These are phyloP conservation scores for Rhinolophus sinicus DNA, from an alignment of 2,113 vertebrate genomes.

Conservation along the genomic window DNA sequence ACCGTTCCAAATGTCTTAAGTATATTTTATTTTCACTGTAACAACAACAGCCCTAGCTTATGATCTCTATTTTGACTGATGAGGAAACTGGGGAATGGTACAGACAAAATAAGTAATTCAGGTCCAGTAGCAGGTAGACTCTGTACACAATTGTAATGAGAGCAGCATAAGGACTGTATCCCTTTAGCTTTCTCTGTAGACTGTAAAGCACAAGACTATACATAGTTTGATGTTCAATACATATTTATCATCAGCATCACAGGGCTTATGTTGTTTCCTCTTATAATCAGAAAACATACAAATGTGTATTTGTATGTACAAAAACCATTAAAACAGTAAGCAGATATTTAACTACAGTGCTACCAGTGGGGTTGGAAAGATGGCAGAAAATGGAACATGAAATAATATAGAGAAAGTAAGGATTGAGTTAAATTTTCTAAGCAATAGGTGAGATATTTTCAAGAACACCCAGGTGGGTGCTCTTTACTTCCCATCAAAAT, in stretches of 20 bases:
- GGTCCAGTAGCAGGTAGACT: not conserved
- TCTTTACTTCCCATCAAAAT: not conserved
- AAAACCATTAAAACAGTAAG: not conserved
- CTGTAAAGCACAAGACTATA: not conserved
- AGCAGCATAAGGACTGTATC: not conserved
- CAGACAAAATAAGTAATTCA: not conserved
- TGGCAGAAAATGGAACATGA: not conserved
- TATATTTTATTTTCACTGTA: not conserved
- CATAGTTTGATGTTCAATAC: not conserved
- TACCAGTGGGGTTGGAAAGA: not conserved
- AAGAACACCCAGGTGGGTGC: not conserved
- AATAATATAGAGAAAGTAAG: not conserved
- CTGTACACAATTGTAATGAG: not conserved
- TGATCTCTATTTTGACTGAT: not conserved
- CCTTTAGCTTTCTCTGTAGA: not conserved
- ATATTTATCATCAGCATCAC: not conserved
- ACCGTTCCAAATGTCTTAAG: not conserved
- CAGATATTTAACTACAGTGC: not conserved
- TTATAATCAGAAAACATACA: not conserved
- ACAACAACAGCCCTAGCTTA: not conserved
- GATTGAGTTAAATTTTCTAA: not conserved
- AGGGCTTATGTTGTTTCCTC: not conserved
- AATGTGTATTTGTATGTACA: not conserved
- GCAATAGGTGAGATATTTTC: not conserved
- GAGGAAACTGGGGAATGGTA: not conserved